Percentiles rank a stretch among this genome's conserved stretches.
These are phyloP conservation scores for Chelmon rostratus DNA, from an alignment of 2,797 vertebrate species.

Conservation along the genomic window DNA sequence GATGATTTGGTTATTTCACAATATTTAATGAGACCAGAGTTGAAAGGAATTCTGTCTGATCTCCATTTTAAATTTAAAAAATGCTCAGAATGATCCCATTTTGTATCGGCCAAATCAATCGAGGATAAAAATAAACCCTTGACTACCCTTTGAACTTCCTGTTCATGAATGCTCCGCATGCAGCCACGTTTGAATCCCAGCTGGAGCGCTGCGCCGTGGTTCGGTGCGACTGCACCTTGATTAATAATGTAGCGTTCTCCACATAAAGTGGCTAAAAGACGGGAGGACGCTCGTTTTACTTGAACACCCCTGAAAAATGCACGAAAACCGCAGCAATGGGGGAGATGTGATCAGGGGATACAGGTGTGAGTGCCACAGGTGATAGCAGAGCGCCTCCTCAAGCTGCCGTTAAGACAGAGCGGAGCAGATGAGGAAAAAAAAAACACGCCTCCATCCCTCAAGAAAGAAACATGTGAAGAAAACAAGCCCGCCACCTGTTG, in stretches of 20 bases:
- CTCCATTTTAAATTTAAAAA: not conserved
- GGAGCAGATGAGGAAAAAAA: not conserved
- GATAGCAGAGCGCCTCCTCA: constrained; percentile 12
- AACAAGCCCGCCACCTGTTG: not conserved
- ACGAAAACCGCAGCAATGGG: constrained; percentile 26
- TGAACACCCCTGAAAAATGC: constrained; percentile 37
- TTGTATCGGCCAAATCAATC: constrained; percentile 8
- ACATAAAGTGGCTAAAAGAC: constrained; percentile 34
- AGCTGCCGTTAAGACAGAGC: not conserved
- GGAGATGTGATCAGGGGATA: not conserved
- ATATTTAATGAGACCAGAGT: constrained; percentile 16
- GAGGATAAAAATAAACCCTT: not conserved
- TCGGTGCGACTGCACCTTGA: constrained; percentile 28
- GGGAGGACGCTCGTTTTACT: constrained; percentile 29
- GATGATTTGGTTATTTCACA: constrained; percentile 5
- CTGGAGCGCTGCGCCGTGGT: constrained; percentile 13
- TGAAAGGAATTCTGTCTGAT: constrained; percentile 7
- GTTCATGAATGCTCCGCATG: constrained; percentile 25
- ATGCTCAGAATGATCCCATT: not conserved
- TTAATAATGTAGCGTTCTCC: constrained; percentile 58
- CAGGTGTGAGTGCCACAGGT: constrained; percentile 21
- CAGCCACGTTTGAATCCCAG: constrained; percentile 19
- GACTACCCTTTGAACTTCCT: not conserved
- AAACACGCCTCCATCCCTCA: not conserved
- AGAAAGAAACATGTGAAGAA: not conserved